Conservation (phyloP, 2,113 vertebrate species). For the Hirundichthys speculiger region DNA sequence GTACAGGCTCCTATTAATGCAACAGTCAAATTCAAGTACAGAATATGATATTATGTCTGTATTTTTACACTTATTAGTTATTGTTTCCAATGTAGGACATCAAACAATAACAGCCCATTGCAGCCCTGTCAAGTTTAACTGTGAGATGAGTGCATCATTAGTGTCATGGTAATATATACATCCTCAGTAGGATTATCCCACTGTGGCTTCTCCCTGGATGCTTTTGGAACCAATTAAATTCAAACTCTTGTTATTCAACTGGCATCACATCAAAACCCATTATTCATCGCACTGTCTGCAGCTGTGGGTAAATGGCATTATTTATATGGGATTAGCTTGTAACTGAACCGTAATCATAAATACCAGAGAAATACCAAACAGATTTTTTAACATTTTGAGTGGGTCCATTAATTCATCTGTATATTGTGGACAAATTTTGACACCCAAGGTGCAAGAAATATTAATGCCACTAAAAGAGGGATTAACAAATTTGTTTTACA, state of each 20-base stretch:
- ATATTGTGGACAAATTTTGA: constrained; percentile 17
- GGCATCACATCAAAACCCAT: constrained; percentile 37
- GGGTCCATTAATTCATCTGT: constrained; percentile 12
- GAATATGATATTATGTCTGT: too few relatives aligned
- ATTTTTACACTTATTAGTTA: too few relatives aligned
- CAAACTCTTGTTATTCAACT: constrained; percentile 30
- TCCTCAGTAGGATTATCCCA: constrained; percentile 45
- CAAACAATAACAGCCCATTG: constrained; percentile 20
- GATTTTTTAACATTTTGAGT: constrained; percentile 18
- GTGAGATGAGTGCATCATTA: constrained; percentile 43
- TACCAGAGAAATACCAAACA: constrained; percentile 23
- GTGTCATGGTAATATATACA: constrained; percentile 28
- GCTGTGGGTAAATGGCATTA: constrained; percentile 33
- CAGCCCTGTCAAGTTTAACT: neutral
- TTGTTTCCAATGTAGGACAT: neutral
- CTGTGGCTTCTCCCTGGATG: constrained; percentile 23
- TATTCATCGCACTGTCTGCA: constrained; percentile 34
- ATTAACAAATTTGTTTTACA: neutral
- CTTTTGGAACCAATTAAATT: constrained; percentile 49
- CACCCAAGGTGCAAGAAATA: neutral
- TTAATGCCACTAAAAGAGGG: neutral
- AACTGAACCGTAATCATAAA: constrained; percentile 41
- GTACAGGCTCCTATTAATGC: constrained; percentile 17
- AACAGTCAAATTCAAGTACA: too few relatives aligned
- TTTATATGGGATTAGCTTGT: constrained; percentile 49